A percentile compares a stretch with the other conserved stretches of the same genome.
Evolutionary conservation across 2,888 invertebrate genomes (phyloP).

Genomic region (Philaethria dido): DNA sequence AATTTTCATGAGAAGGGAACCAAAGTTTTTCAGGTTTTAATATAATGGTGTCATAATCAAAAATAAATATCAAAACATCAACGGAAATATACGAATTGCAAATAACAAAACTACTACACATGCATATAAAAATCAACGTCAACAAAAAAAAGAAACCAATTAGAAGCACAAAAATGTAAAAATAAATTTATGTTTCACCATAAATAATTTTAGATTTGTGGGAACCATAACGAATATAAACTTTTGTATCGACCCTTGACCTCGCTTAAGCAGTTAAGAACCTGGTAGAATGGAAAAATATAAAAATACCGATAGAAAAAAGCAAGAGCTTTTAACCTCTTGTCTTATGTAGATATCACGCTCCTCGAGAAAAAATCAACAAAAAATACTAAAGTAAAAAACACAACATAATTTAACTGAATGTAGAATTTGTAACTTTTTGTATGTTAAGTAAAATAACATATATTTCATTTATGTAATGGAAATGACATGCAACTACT

Average conservation of each 20-base stretch:
- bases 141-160: conserved; percentile 46
- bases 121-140: conserved; percentile 18
- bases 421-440: conserved; percentile 1
- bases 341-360: conserved; percentile 77
- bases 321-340: conserved; percentile 76
- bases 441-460: neutral
- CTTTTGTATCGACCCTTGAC: conserved; percentile 59
- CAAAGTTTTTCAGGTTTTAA: neutral
- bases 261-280: conserved; percentile 63
- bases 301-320: conserved; percentile 73
- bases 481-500: neutral
- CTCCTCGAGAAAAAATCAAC: conserved; percentile 5
- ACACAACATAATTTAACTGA: conserved; percentile 2
- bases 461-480: neutral
- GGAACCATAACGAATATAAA: conserved; percentile 54
- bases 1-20: too few species aligned
- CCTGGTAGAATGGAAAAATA: conserved; percentile 49
- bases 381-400: conserved; percentile 11
- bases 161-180: conserved; percentile 53
- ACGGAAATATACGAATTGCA: neutral
- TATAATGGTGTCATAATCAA: too few species aligned
- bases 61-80: neutral
- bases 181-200: conserved; percentile 47
- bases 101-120: neutral
- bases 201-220: conserved; percentile 52